Conservation (phyloP, 2,113 vertebrate genomes). For the Archocentrus centrarchus region DNA sequence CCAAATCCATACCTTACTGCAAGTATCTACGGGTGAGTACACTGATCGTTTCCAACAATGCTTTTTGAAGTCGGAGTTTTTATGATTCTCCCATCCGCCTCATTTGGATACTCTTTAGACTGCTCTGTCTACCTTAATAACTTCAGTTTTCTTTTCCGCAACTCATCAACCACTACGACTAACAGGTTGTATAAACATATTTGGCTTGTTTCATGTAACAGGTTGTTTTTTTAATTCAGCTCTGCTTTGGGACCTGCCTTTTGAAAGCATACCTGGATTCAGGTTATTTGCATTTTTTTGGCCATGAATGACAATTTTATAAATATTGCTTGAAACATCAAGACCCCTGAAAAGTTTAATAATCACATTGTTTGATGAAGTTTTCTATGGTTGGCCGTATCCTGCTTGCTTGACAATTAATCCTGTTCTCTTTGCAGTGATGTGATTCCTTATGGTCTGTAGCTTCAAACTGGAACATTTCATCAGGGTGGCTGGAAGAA, state of each 20-base stretch:
- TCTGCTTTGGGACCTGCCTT: neutral
- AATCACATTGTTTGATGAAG: neutral
- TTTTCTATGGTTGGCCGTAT: neutral
- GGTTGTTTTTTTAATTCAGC: slow-evolving; percentile 29
- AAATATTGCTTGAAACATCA: neutral
- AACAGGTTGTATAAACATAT: slow-evolving; percentile 36
- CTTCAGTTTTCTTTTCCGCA: neutral
- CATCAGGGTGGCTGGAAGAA: neutral
- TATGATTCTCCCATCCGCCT: slow-evolving; percentile 9
- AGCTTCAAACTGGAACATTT: neutral
- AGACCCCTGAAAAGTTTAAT: neutral
- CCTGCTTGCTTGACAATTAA: slow-evolving; percentile 7
- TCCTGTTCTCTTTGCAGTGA: neutral
- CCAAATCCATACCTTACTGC: slow-evolving; percentile 63
- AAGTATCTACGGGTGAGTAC: slow-evolving; percentile 63
- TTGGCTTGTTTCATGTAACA: slow-evolving; percentile 41
- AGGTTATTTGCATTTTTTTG: slow-evolving; percentile 11
- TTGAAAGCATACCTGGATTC: neutral
- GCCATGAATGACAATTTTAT: neutral
- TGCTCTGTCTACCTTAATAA: slow-evolving; percentile 23
- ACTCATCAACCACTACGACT: neutral
- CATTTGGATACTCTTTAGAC: slow-evolving; percentile 17
- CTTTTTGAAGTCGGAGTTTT: slow-evolving; percentile 58
- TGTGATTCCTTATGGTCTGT: neutral
- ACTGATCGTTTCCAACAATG: slow-evolving; percentile 48